phyloP scores from a whole-genome alignment of 2,888 invertebrate species.

The Chloromyia formosa region DNA sequence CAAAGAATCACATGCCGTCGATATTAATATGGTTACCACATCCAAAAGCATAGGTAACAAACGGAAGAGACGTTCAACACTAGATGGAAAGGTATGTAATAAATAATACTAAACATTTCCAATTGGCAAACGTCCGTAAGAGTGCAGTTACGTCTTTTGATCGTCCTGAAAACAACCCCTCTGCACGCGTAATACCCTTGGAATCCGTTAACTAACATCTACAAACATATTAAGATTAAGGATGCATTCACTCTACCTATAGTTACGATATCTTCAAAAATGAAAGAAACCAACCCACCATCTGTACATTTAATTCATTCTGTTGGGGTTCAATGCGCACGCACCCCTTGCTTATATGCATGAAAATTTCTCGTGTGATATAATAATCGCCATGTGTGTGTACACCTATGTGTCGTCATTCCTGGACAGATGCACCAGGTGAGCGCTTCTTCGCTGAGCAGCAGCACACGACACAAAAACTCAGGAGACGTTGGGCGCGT shows the following conservation, averaged over 20 bases:
- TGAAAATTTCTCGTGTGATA: not conserved
- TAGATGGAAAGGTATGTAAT: slow-evolving; percentile 45
- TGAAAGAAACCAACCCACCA: not conserved
- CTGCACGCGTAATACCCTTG: not conserved
- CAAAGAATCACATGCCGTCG: slow-evolving; percentile 13
- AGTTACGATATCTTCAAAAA: not conserved
- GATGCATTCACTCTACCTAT: not conserved
- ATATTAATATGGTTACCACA: slow-evolving; percentile 10
- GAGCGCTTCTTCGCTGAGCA: not conserved
- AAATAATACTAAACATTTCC: no score
- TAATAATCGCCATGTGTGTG: not conserved
- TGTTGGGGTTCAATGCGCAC: slow-evolving; percentile 28
- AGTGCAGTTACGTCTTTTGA: no score
- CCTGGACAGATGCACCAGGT: slow-evolving; percentile 34
- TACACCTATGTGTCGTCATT: slow-evolving; percentile 10
- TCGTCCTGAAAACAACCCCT: no score
- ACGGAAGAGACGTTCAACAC: slow-evolving; percentile 46
- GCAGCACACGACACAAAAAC: no score
- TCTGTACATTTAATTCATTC: not conserved
- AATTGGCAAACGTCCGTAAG: not conserved
- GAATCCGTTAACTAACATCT: not conserved
- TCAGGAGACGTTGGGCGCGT: no score
- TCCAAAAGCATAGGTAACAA: slow-evolving; percentile 35
- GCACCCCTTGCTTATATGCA: slow-evolving; percentile 18
- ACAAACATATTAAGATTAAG: not conserved